Conservation (phyloP, 2,888 invertebrate genomes). For the Drosophila peninsularis region DNA sequence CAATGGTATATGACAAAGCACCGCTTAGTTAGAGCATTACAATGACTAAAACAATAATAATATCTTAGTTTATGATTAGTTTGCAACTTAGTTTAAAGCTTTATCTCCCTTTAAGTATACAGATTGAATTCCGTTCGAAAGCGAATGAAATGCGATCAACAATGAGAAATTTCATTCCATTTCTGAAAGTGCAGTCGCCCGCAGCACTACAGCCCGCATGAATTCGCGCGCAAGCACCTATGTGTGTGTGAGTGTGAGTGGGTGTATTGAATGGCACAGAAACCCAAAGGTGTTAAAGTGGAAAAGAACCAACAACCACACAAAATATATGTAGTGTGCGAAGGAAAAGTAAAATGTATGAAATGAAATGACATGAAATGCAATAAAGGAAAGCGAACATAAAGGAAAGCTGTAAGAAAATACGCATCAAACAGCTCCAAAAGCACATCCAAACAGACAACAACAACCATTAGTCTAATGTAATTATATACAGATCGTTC, state of each 20-base stretch:
- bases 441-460: conserved; percentile 6
- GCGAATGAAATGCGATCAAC: conserved; percentile 19
- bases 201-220: no score
- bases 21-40: conserved; percentile 14
- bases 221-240: neutral
- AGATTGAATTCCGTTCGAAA: neutral
- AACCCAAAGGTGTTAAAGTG: conserved; percentile 52
- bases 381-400: conserved; percentile 3
- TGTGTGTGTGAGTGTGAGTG: conserved; percentile 1
- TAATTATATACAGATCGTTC: conserved; percentile 9
- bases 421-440: conserved; percentile 7
- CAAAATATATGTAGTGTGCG: conserved; percentile 16
- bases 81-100: neutral
- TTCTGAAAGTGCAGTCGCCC: conserved; percentile 23
- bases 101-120: neutral
- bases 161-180: conserved; percentile 56
- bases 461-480: conserved; percentile 27
- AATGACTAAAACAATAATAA: conserved; percentile 11
- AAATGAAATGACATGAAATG: conserved; percentile 17
- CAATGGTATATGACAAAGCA: conserved; percentile 23
- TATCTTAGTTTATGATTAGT: conserved; percentile 12
- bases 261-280: conserved; percentile 14
- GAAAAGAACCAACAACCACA: conserved; percentile 33
- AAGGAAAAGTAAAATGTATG: conserved; percentile 13
- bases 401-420: conserved; percentile 4